Evolutionary conservation across 1,140 invertebrate genomes (phyloP).

Genomic region (Achatina immaculata): DNA sequence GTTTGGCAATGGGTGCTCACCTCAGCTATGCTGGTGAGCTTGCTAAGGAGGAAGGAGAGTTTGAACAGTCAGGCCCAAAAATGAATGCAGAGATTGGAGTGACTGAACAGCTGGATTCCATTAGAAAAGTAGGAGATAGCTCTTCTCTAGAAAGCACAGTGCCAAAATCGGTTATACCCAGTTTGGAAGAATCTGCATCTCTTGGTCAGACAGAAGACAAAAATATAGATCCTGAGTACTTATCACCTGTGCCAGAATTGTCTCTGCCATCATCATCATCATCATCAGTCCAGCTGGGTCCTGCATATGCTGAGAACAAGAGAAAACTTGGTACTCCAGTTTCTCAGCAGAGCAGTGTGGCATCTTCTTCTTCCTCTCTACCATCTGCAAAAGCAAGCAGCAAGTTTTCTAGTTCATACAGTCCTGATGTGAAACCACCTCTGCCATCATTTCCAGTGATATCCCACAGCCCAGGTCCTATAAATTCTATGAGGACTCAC

Average conservation of each 20-base stretch:
- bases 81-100: background rate
- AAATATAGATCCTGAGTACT: too few species aligned
- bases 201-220: background rate
- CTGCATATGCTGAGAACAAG: background rate
- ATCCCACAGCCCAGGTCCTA: background rate
- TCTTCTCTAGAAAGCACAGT: background rate
- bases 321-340: background rate
- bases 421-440: background rate
- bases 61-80: background rate
- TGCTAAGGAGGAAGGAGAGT: background rate
- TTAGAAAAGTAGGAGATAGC: too few species aligned
- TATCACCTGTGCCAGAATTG: background rate
- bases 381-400: background rate
- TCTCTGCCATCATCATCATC: background rate
- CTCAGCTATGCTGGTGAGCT: background rate
- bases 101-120: too few species aligned
- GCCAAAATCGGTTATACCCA: background rate
- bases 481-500: background rate
- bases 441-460: background rate
- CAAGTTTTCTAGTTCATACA: background rate
- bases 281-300: background rate
- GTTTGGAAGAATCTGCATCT: background rate
- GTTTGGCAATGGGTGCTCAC: background rate
- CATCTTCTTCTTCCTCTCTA: background rate
- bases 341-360: background rate